Evolutionary conservation across 2,888 invertebrate genomes (phyloP).

Genomic region (Mythimna albipuncta): DNA sequence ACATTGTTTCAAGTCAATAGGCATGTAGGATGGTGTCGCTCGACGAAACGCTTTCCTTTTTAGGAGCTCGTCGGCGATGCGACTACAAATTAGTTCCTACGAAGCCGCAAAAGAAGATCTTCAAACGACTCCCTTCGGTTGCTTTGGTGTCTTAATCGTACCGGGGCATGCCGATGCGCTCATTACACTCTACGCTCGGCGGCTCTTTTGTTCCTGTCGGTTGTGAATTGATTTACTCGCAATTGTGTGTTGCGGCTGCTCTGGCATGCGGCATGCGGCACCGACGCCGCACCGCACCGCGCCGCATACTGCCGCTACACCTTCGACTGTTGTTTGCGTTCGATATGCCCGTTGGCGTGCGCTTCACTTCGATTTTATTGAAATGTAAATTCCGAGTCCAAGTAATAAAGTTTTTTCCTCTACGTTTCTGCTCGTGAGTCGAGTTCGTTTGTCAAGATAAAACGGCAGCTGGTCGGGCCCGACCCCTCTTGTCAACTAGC

Average conservation of each 20-base stretch:
- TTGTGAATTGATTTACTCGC: slow-evolving; percentile 85
- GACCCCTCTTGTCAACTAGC: slow-evolving; percentile 77
- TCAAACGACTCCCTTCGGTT: slow-evolving; percentile 72
- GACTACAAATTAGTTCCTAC: slow-evolving; percentile 83
- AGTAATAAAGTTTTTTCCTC: slow-evolving; percentile 70
- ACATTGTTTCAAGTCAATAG: slow-evolving; percentile 79
- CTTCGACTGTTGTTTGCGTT: slow-evolving; percentile 72
- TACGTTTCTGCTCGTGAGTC: slow-evolving; percentile 66
- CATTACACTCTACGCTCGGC: slow-evolving; percentile 72
- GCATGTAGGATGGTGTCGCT: slow-evolving; percentile 75
- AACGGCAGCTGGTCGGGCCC: slow-evolving; percentile 81
- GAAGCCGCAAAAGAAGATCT: slow-evolving; percentile 73
- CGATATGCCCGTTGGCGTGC: slow-evolving; percentile 69
- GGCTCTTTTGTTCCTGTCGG: slow-evolving; percentile 79
- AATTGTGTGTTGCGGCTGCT: slow-evolving; percentile 78
- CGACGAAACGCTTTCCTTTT: slow-evolving; percentile 77
- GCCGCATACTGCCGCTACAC: slow-evolving; percentile 42
- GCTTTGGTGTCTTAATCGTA: slow-evolving; percentile 78
- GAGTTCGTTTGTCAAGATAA: slow-evolving; percentile 79
- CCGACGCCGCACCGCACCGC: slow-evolving; percentile 46
- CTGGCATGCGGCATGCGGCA: slow-evolving; percentile 43
- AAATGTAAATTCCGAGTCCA: slow-evolving; percentile 76
- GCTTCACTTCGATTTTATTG: slow-evolving; percentile 73
- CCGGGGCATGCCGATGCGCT: slow-evolving; percentile 70
- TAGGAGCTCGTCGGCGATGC: slow-evolving; percentile 71